Conservation (phyloP, 2,797 vertebrate species). For the Poliocrania exsul region DNA sequence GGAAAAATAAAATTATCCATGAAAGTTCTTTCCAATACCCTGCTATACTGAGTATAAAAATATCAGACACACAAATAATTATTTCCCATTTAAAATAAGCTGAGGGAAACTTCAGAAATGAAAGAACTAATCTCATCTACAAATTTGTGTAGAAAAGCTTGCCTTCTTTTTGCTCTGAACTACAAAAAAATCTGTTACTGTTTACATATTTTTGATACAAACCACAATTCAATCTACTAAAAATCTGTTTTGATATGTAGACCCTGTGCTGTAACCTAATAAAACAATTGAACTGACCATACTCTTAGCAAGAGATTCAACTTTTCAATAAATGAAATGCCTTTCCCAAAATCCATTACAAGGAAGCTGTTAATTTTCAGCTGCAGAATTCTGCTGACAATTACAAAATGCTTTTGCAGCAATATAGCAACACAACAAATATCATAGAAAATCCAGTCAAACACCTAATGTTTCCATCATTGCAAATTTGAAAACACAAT, state of each 20-base stretch:
- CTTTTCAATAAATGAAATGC: background rate
- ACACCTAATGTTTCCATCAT: background rate
- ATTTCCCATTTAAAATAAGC: background rate
- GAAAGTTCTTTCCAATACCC: background rate
- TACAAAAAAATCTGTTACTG: background rate
- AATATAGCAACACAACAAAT: background rate
- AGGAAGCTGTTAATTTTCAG: background rate
- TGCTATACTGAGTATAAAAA: background rate
- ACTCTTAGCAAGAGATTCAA: background rate
- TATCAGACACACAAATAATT: background rate
- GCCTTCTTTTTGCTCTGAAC: background rate
- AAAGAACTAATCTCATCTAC: background rate
- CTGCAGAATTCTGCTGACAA: background rate
- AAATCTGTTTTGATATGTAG: background rate
- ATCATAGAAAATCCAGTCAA: slow-evolving; percentile 2
- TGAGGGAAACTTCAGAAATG: background rate
- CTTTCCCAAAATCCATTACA: background rate
- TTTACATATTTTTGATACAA: background rate
- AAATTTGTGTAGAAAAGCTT: background rate
- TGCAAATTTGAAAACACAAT: slow-evolving; percentile 29
- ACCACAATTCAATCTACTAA: background rate
- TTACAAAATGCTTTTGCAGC: background rate
- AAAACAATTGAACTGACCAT: background rate
- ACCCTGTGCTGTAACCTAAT: background rate
- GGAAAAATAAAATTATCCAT: background rate